These are phyloP conservation scores for Condylura cristata DNA, from an alignment of 2,113 vertebrate genomes.

Conservation along the genomic window DNA sequence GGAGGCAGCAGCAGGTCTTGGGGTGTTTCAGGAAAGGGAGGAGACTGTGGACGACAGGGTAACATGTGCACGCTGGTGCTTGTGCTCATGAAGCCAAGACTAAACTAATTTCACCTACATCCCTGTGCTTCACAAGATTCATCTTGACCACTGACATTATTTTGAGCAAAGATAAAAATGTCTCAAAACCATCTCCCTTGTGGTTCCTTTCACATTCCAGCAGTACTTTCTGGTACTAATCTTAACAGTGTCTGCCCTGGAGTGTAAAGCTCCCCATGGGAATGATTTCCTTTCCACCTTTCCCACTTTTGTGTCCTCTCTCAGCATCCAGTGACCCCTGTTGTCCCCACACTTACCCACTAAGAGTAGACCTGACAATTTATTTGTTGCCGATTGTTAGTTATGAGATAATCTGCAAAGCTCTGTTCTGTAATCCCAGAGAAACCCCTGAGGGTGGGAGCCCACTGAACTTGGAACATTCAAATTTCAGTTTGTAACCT, in stretches of 20 bases:
- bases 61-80: too few relatives aligned
- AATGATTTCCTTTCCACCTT: neutral
- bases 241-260: neutral
- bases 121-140: neutral
- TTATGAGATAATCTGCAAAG: neutral
- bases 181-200: neutral
- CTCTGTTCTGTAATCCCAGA: neutral
- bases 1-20: neutral
- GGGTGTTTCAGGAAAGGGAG: neutral
- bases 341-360: neutral
- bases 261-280: neutral
- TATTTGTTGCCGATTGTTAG: neutral
- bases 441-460: neutral
- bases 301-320: neutral
- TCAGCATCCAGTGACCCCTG: neutral
- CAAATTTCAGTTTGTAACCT: neutral
- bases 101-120: fast-evolving
- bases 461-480: neutral
- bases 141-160: neutral
- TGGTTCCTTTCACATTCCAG: neutral
- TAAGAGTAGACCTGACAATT: neutral
- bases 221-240: neutral
- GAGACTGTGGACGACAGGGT: neutral
- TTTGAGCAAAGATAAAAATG: neutral
- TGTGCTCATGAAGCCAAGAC: neutral